Conservation (phyloP, 2,113 vertebrate genomes). For the Microtus oregoni region DNA sequence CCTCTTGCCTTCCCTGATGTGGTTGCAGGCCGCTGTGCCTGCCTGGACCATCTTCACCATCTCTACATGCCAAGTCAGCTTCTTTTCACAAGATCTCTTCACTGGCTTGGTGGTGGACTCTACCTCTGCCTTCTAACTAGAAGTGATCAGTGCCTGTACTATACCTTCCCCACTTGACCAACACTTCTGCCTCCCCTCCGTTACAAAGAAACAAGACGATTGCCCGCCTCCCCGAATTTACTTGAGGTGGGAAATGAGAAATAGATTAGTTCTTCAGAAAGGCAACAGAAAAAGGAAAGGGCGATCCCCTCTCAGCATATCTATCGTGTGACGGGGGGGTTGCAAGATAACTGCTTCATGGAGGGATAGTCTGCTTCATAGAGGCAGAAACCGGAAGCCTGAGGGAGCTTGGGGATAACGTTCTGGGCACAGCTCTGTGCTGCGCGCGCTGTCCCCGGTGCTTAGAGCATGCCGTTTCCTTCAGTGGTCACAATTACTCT, state of each 20-base stretch:
- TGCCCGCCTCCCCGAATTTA: background rate
- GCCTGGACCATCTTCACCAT: background rate
- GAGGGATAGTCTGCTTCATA: background rate
- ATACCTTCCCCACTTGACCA: background rate
- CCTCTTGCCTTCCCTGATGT: background rate
- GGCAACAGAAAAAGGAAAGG: background rate
- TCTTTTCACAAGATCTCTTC: background rate
- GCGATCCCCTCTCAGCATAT: background rate
- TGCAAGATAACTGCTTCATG: background rate
- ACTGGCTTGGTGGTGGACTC: background rate
- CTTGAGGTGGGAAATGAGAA: background rate
- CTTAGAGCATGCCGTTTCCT: background rate
- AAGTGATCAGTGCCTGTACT: background rate
- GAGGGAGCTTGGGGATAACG: background rate
- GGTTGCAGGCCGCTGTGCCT: background rate
- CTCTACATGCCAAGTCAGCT: background rate
- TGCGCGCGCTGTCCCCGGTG: background rate
- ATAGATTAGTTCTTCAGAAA: conserved; percentile 33
- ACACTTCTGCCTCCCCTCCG: background rate
- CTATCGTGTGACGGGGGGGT: background rate
- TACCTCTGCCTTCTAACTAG: background rate
- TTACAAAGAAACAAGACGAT: background rate
- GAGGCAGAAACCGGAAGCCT: background rate
- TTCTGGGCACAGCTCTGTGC: background rate
- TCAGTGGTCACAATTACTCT: background rate